A percentile compares a stretch with the other conserved stretches of the same genome.
Conservation (phyloP, 2,113 vertebrate genomes). For the Ptilorrhoa leucosticta region DNA sequence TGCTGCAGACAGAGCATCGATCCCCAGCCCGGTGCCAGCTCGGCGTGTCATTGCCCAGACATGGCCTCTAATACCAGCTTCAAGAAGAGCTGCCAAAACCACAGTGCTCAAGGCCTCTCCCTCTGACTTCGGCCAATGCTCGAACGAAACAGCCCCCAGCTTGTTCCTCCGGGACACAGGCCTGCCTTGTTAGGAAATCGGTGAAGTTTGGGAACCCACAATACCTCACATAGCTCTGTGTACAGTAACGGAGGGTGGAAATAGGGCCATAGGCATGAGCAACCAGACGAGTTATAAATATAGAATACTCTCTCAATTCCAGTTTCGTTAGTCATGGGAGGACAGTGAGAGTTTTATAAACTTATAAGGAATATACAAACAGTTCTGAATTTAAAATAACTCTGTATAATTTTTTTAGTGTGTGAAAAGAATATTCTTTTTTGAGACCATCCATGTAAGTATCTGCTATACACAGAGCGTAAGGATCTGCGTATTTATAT, state of each 20-base stretch:
- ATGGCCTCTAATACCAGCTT: conserved; percentile 37
- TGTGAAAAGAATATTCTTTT: conserved; percentile 69
- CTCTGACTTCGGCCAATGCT: conserved; percentile 32
- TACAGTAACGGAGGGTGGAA: conserved; percentile 80
- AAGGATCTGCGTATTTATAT: conserved; percentile 37
- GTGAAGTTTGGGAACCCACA: conserved; percentile 79
- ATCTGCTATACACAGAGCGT: conserved; percentile 48
- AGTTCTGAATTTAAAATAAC: conserved; percentile 77
- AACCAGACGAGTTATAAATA: conserved; percentile 87
- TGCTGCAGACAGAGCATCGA: neutral
- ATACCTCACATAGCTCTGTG: conserved; percentile 83
- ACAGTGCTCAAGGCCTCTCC: conserved; percentile 50
- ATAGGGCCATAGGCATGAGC: conserved; percentile 76
- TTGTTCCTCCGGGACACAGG: conserved; percentile 77
- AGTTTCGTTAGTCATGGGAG: conserved; percentile 82
- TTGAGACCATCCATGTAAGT: conserved; percentile 59
- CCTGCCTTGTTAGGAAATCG: conserved; percentile 86
- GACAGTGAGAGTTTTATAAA: conserved; percentile 81
- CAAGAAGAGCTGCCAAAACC: conserved; percentile 55
- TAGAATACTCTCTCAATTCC: conserved; percentile 84
- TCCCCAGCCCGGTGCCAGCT: neutral
- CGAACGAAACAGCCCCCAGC: conserved; percentile 58
- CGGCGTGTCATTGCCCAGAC: conserved; percentile 50
- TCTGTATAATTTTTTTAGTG: conserved; percentile 73
- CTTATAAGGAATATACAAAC: conserved; percentile 90